Evolutionary conservation across 2,797 vertebrate genomes (phyloP), one percentile per base, ranked within the genome.

Genomic region (Semaprochilodus insignis): DNA sequence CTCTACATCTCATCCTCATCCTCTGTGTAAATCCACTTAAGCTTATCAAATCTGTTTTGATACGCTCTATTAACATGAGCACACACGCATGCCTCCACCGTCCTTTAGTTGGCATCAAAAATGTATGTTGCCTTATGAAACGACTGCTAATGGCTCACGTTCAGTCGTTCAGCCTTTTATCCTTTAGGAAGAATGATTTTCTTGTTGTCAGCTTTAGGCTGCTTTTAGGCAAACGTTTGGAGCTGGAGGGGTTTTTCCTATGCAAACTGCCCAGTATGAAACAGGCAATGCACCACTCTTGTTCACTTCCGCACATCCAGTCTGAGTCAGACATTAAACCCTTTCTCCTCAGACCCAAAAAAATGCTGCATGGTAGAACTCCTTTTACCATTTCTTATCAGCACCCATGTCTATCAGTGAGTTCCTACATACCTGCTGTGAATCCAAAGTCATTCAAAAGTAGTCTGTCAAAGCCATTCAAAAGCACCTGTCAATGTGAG

Each of bases 211-310:
- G 72, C 19, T 34, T 74, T 17, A 21, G 27, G 6, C 13, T 44
- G 16, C 23, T 40, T 75, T 15, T 1, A 10, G 5, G 19, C 3
- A 16, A 75, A 44, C n/a, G 21, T 52, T 34, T 73, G 25, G 51
- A 51, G 15, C 51, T 52, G 52, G 69, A 17, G 25, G 51, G 1
- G 19, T 23, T 51, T 51, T 51, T 31, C 48, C 27, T 34, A 73
- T 73, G 51, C 51, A 31, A 74, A 57, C 25, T 74, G 52, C 27
- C 31, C 72, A 74, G 51, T 15, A 74, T 14, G 6, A 27, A 74
- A 59, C 72, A 55, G 31, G 36, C 15, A 16, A 36, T 34, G 36
- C 5, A 15, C n/a, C 17, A 52, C 17, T 52, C 40, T 23, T 4
- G 4, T 25, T 51, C n/a, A 71, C 17, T 51, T 34, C 16, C 16